Conservation (phyloP, 1,140 invertebrate species). For the Drosophila asahinai region DNA sequence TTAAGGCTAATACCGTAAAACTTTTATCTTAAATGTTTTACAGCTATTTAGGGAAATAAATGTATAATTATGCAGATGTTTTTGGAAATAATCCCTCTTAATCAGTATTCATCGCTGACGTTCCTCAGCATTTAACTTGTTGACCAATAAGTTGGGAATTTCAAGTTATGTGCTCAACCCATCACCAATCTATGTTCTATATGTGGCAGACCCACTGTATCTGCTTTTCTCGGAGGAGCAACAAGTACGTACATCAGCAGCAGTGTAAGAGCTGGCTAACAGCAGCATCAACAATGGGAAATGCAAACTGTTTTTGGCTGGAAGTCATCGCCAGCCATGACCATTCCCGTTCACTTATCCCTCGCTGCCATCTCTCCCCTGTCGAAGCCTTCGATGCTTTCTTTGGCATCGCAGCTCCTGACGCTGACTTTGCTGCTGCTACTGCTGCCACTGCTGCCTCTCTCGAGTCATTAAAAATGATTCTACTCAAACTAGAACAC, state of each 20-base stretch:
- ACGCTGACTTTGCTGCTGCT: constrained; percentile 39
- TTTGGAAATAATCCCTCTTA: too few species aligned
- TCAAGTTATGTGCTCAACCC: neutral
- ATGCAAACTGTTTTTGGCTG: constrained; percentile 73
- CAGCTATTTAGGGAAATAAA: too few species aligned
- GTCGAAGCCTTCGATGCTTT: constrained; percentile 16
- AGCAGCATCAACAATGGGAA: constrained; percentile 47
- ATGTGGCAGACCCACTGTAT: constrained; percentile 12
- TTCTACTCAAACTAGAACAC: constrained; percentile 79
- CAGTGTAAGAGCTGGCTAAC: constrained; percentile 9
- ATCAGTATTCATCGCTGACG: too few species aligned
- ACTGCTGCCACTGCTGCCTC: constrained; percentile 43
- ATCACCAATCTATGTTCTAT: neutral
- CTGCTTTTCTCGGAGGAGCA: constrained; percentile 21
- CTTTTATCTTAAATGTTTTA: too few species aligned
- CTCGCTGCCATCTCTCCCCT: constrained; percentile 30
- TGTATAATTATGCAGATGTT: too few species aligned
- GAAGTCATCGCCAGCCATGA: constrained; percentile 57
- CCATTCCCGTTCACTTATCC: constrained; percentile 42
- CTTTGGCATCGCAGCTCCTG: constrained; percentile 34
- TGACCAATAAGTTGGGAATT: neutral
- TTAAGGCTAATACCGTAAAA: too few species aligned
- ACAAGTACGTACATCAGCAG: constrained; percentile 28
- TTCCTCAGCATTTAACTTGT: too few species aligned
- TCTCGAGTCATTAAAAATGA: constrained; percentile 77